Evolutionary conservation across 2,113 vertebrate species (phyloP).

Genomic region (Aspidoscelis tigris): DNA sequence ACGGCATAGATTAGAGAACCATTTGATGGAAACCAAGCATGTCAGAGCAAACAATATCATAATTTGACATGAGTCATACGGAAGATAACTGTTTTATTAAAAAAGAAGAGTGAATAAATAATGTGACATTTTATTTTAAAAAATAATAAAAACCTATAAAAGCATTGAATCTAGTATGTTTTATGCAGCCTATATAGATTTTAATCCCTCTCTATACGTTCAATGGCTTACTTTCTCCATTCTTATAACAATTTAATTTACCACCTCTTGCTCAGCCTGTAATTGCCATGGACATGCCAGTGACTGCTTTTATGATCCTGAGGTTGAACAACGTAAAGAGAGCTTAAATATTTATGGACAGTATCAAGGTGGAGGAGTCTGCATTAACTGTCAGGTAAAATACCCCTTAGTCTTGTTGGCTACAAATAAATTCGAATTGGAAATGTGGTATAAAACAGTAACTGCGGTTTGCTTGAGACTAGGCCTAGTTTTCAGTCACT

Average conservation of each 20-base stretch:
- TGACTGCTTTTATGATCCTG: conserved; percentile 91
- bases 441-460: background rate
- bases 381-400: conserved; percentile 92
- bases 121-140: conserved; percentile 36
- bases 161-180: conserved; percentile 38
- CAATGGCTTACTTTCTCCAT: background rate
- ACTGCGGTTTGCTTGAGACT: background rate
- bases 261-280: conserved; percentile 79
- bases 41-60: conserved; percentile 47
- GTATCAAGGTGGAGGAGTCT: conserved; percentile 92
- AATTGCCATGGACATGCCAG: conserved; percentile 91
- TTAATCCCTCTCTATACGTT: background rate
- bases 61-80: conserved; percentile 52
- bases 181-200: background rate
- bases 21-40: conserved; percentile 38
- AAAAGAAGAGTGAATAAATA: conserved; percentile 51
- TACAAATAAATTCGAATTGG: background rate
- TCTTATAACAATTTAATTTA: conserved; percentile 39
- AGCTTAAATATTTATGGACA: conserved; percentile 86
- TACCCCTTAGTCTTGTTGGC: background rate
- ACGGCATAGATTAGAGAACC: conserved; percentile 28
- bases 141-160: conserved; percentile 18
- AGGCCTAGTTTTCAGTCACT: background rate
- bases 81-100: conserved; percentile 44
- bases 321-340: conserved; percentile 78